A percentile compares a stretch with the other conserved stretches of the same genome.
These are phyloP conservation scores for Callitettix versicolor DNA, from an alignment of 1,140 invertebrate genomes.

Conservation along the genomic window DNA sequence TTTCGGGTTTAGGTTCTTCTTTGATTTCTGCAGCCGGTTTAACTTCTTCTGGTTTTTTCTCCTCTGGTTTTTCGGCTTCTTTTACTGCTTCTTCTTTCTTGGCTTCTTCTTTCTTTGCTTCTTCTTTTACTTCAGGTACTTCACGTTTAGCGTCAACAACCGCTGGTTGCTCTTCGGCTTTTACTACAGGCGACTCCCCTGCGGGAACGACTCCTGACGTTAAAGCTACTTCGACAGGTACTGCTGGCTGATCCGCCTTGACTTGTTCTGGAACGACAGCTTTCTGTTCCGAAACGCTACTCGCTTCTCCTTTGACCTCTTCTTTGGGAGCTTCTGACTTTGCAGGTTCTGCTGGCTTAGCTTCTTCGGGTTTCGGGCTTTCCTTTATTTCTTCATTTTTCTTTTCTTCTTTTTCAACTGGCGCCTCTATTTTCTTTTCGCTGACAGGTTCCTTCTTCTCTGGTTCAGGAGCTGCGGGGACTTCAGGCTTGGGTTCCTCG, in stretches of 20 bases:
- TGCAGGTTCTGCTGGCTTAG: constrained; percentile 1
- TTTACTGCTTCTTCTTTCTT: constrained; percentile 10
- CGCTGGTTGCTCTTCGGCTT: neutral
- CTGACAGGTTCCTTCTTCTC: constrained; percentile 18
- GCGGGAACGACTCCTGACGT: neutral
- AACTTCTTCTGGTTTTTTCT: constrained; percentile 15
- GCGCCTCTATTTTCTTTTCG: constrained; percentile 9
- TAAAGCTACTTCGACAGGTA: neutral
- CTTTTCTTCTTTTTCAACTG: constrained; percentile 20
- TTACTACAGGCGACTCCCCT: neutral
- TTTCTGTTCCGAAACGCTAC: neutral
- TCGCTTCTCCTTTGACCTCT: constrained; percentile 8
- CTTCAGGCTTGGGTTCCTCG: constrained; percentile 2
- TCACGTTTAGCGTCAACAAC: constrained; percentile 7
- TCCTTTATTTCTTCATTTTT: constrained; percentile 6
- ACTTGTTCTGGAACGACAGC: neutral
- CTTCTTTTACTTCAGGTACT: constrained; percentile 14
- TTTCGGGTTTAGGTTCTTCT: constrained; percentile 10
- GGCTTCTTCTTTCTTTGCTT: constrained; percentile 7
- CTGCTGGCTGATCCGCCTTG: neutral
- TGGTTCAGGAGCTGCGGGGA: constrained; percentile 5
- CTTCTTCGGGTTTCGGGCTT: constrained; percentile 3
- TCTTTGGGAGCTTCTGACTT: constrained; percentile 3
- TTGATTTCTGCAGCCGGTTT: constrained; percentile 12
- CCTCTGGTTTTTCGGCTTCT: constrained; percentile 12